Evolutionary conservation across 2,113 vertebrate genomes (phyloP), one percentile per base, ranked within the genome.

Genomic region (Rhabdornis inornatus): DNA sequence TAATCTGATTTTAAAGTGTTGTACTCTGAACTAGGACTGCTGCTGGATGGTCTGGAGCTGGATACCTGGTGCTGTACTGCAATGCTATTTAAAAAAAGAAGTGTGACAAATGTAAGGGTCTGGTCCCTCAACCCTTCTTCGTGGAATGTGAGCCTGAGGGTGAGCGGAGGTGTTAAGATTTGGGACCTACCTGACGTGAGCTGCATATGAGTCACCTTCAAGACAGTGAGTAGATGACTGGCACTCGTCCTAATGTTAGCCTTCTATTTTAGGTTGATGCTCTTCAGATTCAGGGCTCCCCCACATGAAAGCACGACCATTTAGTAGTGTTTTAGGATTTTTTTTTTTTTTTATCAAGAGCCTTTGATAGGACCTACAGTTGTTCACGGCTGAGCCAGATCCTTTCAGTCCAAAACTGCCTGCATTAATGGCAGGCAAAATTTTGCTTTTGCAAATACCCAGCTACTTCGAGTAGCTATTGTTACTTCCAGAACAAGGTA

Each of bases 251-350:
- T 92, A 91, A 92, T 75, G 85, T 83, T 86, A 86, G 75, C 70
- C 86, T 91, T 92, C 94, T 96, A 83, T 95, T 96, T 96, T 94
- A 72, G 80, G 83, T 63, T 59, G 84, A 18, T 44, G 78, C 53
- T 95, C 63, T 89, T 92, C 92, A 84, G 35, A 81, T 74, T 75
- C 79, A 91, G 82, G 83, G 68, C 83, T 92, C 93, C 64, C 64
- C 10, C 82, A 75, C 83, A 83, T 0, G 6, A 90, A 94, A 83
- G 42, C 47, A 65, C 2, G 0, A 81, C 68, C 79, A 53, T 80
- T 86, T 93, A 77, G 71, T 71, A 25, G 75, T 68, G 35, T 0
- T 2, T 19, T 49, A 45, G 50, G 6, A 13, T 70, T 77, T 55
- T 66, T 92, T 76, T 53, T 50, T 68, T 93, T 89, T 75, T 23